A percentile compares a stretch with the other conserved stretches of the same genome.
These are phyloP conservation scores for Subanguina moxae DNA, from an alignment of 1,140 invertebrate genomes.

Conservation along the genomic window DNA sequence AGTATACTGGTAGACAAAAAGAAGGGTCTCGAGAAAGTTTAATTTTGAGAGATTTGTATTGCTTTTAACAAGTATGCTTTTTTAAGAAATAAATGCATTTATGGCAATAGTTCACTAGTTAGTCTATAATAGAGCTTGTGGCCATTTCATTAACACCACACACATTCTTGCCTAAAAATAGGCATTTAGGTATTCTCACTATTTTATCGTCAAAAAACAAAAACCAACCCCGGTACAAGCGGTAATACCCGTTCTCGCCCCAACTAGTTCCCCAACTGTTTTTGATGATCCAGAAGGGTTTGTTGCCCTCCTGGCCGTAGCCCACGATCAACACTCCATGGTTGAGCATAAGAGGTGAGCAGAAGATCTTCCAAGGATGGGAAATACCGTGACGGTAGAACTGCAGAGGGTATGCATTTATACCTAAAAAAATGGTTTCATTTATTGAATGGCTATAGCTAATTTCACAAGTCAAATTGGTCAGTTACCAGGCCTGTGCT, in stretches of 20 bases:
- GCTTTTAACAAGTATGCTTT: too few relatives aligned
- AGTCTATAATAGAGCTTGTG: slow-evolving; percentile 73
- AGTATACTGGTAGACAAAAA: too few relatives aligned
- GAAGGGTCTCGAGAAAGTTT: too few relatives aligned
- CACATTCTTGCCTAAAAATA: slow-evolving; percentile 71
- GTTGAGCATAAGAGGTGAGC: slow-evolving; percentile 68
- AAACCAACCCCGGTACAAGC: slow-evolving; percentile 72
- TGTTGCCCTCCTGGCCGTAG: slow-evolving; percentile 73
- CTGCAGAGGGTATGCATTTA: slow-evolving; percentile 96
- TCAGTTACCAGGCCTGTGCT: too few relatives aligned
- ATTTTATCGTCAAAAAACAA: too few relatives aligned
- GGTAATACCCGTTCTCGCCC: slow-evolving; percentile 78
- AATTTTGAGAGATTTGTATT: too few relatives aligned
- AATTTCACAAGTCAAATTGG: too few relatives aligned
- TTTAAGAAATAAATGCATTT: too few relatives aligned
- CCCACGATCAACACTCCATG: slow-evolving; percentile 82
- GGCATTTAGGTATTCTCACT: too few relatives aligned
- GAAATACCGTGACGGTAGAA: slow-evolving; percentile 95
- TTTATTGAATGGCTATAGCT: not conserved
- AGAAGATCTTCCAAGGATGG: slow-evolving; percentile 84
- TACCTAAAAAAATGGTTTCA: slow-evolving; percentile 61
- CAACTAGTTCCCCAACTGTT: slow-evolving; percentile 83
- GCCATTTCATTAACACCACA: slow-evolving; percentile 89
- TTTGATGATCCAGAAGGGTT: slow-evolving; percentile 88
- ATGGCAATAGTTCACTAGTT: slow-evolving; percentile 14